A percentile compares a stretch with the other conserved stretches of the same genome.
phyloP scores from a whole-genome alignment of 2,113 vertebrate genomes.

The Catharus minimus region DNA sequence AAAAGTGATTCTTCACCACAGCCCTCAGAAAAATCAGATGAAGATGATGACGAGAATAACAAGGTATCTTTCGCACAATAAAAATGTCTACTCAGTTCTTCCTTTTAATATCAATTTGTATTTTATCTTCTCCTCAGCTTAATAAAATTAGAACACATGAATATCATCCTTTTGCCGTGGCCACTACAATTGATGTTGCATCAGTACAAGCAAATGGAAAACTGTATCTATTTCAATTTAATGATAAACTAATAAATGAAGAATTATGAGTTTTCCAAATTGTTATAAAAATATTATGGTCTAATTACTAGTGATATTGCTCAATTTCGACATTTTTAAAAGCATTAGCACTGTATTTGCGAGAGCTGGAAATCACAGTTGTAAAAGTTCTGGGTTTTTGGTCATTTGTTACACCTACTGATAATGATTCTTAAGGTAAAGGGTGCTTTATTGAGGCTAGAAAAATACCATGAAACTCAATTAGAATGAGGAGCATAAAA shows the following conservation, averaged over 20 bases:
- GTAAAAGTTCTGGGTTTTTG: background rate
- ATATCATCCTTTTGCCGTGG: background rate
- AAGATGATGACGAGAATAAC: conserved; percentile 82
- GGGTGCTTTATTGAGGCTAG: background rate
- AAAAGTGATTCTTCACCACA: conserved; percentile 91
- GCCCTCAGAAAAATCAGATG: conserved; percentile 91
- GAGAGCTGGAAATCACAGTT: background rate
- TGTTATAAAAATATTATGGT: background rate
- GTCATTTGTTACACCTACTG: background rate
- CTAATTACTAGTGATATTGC: background rate
- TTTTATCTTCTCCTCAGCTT: background rate
- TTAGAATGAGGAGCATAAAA: background rate
- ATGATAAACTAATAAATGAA: background rate
- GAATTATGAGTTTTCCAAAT: background rate
- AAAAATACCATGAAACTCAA: background rate
- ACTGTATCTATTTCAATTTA: background rate
- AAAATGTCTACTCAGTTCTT: background rate
- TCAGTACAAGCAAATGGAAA: background rate
- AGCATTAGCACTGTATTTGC: background rate
- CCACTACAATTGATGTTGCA: background rate
- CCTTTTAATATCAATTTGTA: background rate
- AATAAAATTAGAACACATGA: background rate
- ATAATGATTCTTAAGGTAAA: background rate
- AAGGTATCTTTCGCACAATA: conserved; percentile 36
- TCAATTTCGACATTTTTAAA: background rate